phyloP scores from a whole-genome alignment of 1,140 invertebrate species.

The Achatina immaculata region DNA sequence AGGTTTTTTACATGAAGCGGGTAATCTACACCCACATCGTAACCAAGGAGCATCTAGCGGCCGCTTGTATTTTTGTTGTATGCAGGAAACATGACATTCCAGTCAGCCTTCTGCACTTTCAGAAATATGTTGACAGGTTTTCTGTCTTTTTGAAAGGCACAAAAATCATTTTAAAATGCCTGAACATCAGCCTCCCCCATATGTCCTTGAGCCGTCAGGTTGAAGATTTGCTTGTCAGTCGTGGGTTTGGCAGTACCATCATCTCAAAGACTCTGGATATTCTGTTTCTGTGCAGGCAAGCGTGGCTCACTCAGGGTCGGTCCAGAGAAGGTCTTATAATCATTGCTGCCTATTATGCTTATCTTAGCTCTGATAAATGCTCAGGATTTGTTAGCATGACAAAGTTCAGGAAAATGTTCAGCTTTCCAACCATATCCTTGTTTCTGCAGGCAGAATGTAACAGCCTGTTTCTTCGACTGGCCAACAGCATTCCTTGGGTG shows the following conservation, averaged over 20 bases:
- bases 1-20: not conserved
- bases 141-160: not conserved
- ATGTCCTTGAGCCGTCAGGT: not conserved
- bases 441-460: slow-evolving; percentile 2
- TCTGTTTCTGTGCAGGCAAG: slow-evolving; percentile 21
- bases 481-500: slow-evolving; percentile 20
- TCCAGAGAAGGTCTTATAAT: slow-evolving; percentile 15
- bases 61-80: slow-evolving; percentile 26
- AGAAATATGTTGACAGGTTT: not conserved
- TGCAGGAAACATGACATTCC: slow-evolving; percentile 20
- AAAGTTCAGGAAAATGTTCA: slow-evolving; percentile 12
- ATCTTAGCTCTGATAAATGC: not conserved
- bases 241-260: not conserved
- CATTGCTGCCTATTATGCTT: slow-evolving; percentile 29
- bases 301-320: slow-evolving; percentile 29
- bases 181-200: not conserved
- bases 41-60: slow-evolving; percentile 14
- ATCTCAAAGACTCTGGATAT: slow-evolving; percentile 15
- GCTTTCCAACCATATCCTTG: not conserved
- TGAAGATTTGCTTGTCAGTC: not conserved
- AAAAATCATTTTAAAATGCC: not conserved
- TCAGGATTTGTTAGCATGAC: not conserved
- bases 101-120: slow-evolving; percentile 15
- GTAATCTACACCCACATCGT: not conserved
- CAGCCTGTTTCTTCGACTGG: slow-evolving; percentile 11